Evolutionary conservation across 2,797 vertebrate species (phyloP).

Genomic region (Urocyon cinereoargenteus): DNA sequence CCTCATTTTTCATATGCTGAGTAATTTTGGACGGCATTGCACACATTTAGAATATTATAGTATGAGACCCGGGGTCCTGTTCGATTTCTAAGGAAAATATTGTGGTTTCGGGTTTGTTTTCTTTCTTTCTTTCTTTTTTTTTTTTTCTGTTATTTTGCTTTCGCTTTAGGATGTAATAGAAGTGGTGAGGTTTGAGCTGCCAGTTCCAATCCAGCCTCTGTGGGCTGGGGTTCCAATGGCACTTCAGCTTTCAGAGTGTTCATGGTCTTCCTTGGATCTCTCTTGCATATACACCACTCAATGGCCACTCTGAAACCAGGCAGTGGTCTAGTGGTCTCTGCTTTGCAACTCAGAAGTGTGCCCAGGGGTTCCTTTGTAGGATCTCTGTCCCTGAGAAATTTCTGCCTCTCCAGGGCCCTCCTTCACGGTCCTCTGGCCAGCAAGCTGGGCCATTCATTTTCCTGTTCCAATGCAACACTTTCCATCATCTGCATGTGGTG

Average conservation of each 20-base stretch:
- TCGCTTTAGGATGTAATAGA: background rate
- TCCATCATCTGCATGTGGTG: background rate
- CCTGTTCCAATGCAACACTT: background rate
- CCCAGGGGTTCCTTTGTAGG: background rate
- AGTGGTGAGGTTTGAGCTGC: background rate
- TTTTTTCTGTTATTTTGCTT: background rate
- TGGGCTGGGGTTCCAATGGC: background rate
- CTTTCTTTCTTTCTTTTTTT: background rate
- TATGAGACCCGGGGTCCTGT: background rate
- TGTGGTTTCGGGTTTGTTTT: background rate
- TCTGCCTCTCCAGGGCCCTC: background rate
- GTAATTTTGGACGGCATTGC: background rate
- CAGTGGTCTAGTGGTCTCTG: background rate
- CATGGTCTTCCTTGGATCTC: background rate
- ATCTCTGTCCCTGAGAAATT: background rate
- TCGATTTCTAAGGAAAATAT: background rate
- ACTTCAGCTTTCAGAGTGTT: background rate
- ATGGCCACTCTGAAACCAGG: background rate
- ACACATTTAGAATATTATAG: background rate
- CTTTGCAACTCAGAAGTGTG: background rate
- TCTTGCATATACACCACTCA: background rate
- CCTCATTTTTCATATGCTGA: constrained; percentile 27
- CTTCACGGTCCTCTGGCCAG: background rate
- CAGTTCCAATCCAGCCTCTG: background rate
- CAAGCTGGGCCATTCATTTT: background rate